Evolutionary conservation across 2,113 vertebrate genomes (phyloP).

Genomic region (Anas platyrhynchos): DNA sequence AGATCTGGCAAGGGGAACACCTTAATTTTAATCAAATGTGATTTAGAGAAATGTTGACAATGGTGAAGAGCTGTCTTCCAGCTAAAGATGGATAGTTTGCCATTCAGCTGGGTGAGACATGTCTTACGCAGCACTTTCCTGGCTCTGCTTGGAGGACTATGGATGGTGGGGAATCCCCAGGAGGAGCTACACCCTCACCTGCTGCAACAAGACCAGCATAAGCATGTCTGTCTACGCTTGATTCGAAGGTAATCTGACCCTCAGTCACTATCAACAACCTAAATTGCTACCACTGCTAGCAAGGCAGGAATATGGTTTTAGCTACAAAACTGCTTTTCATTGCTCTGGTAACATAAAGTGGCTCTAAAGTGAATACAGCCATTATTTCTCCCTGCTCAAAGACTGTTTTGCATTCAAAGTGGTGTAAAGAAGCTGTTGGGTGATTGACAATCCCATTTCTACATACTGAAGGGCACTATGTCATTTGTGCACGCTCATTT

Average conservation of each 20-base stretch:
- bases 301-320: background rate
- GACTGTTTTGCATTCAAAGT: slow-evolving; percentile 8
- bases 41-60: background rate
- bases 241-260: background rate
- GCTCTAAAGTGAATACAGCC: background rate
- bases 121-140: background rate
- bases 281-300: background rate
- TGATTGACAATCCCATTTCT: background rate
- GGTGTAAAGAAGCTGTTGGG: background rate
- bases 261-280: background rate
- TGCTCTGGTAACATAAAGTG: background rate
- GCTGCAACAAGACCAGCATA: background rate
- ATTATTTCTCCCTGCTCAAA: background rate
- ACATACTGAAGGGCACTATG: background rate
- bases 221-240: background rate
- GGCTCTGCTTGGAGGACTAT: background rate
- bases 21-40: background rate
- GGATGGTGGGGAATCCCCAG: background rate
- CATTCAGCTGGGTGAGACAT: background rate
- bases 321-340: background rate
- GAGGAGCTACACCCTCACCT: background rate
- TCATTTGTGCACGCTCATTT: background rate
- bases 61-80: background rate
- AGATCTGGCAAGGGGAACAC: background rate
- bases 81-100: background rate